Percentiles rank a stretch among this genome's conserved stretches.
Evolutionary conservation across 2,888 invertebrate species (phyloP).

Genomic region (Celastrina argiolus): DNA sequence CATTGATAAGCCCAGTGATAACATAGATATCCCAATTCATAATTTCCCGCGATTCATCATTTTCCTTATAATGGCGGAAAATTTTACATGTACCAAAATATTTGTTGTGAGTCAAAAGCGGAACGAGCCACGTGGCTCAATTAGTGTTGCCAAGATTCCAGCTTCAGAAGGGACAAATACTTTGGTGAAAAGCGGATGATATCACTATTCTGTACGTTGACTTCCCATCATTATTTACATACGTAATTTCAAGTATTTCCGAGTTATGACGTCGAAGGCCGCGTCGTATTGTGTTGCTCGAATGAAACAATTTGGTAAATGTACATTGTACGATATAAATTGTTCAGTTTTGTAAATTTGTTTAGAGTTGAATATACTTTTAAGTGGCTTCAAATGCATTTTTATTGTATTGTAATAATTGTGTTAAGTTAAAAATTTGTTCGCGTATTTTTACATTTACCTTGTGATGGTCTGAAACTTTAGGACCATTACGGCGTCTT

Average conservation of each 20-base stretch:
- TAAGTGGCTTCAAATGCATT: neutral
- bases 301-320: neutral
- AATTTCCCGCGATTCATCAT: neutral
- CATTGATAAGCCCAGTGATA: neutral
- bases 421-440: neutral
- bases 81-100: neutral
- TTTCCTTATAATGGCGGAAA: constrained; percentile 8
- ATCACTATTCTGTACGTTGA: constrained; percentile 40
- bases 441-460: neutral
- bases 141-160: constrained; percentile 49
- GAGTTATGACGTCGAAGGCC: constrained; percentile 27
- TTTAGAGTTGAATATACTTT: constrained; percentile 1
- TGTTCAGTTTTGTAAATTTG: neutral
- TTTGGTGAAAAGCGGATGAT: constrained; percentile 42
- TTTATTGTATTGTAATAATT: neutral
- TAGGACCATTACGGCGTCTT: neutral
- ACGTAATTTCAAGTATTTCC: constrained; percentile 31
- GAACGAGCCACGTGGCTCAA: constrained; percentile 42
- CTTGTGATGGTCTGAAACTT: neutral
- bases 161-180: constrained; percentile 48
- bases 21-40: neutral
- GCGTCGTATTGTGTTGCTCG: neutral
- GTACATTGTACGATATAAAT: neutral
- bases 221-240: constrained; percentile 31
- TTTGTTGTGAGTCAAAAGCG: constrained; percentile 42